These are phyloP conservation scores for Drosophila mimica DNA, from an alignment of 2,888 invertebrate species.

Conservation along the genomic window DNA sequence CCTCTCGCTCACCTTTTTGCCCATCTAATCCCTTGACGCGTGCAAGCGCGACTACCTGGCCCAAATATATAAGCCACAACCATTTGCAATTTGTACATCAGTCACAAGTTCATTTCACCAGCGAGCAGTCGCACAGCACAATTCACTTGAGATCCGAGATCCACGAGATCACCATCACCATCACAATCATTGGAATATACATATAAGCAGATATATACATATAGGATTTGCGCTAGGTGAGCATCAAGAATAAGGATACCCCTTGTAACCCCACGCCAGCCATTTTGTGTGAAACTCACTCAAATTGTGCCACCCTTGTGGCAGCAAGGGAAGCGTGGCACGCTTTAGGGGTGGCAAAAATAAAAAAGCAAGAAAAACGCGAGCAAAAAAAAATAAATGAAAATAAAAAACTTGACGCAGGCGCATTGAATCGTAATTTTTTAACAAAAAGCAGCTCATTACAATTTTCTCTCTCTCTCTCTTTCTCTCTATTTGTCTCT, in stretches of 20 bases:
- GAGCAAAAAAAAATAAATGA: slow-evolving; percentile 37
- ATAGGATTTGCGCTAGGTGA: slow-evolving; percentile 45
- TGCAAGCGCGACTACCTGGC: slow-evolving; percentile 51
- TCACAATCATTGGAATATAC: slow-evolving; percentile 63
- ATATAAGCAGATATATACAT: background rate
- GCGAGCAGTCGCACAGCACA: slow-evolving; percentile 46
- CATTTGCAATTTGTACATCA: slow-evolving; percentile 51
- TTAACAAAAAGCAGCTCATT: slow-evolving; percentile 9
- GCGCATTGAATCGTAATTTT: slow-evolving; percentile 65
- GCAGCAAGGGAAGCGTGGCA: slow-evolving; percentile 15
- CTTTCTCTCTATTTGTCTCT: slow-evolving; percentile 1
- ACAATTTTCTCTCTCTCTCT: slow-evolving; percentile 31
- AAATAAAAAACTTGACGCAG: slow-evolving; percentile 74
- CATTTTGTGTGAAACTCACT: slow-evolving; percentile 69
- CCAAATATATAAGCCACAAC: slow-evolving; percentile 56
- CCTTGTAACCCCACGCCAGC: slow-evolving; percentile 9
- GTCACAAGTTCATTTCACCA: slow-evolving; percentile 49
- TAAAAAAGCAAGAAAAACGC: slow-evolving; percentile 42
- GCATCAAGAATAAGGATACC: slow-evolving; percentile 29
- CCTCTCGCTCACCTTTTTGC: slow-evolving; percentile 61
- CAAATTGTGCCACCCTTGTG: slow-evolving; percentile 52
- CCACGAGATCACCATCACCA: background rate
- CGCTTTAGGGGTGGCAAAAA: slow-evolving; percentile 76
- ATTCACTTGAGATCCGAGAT: slow-evolving; percentile 1
- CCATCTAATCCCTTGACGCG: slow-evolving; percentile 74